These are phyloP conservation scores for Odocoileus virginianus DNA, from an alignment of 2,113 vertebrate species.

Conservation along the genomic window DNA sequence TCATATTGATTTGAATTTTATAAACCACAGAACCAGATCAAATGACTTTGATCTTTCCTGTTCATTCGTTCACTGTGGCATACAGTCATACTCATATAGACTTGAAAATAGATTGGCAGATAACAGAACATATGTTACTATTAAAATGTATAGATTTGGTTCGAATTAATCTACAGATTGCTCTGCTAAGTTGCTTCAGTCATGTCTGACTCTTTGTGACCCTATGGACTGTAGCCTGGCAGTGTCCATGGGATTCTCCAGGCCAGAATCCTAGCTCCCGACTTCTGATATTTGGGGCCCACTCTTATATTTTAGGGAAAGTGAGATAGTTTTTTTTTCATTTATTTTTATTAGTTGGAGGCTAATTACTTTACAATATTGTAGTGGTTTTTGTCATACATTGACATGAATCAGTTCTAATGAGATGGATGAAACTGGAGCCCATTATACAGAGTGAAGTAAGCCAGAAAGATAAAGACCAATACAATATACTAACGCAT, in stretches of 20 bases:
- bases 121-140: background rate
- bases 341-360: too few species aligned
- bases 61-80: background rate
- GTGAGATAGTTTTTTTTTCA: too few species aligned
- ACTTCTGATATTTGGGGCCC: too few species aligned
- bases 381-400: too few species aligned
- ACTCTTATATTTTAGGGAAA: too few species aligned
- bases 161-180: constrained; percentile 23
- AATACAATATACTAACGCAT: too few species aligned
- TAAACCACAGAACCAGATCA: constrained; percentile 54
- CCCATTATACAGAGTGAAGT: too few species aligned
- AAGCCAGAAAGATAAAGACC: too few species aligned
- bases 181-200: background rate
- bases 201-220: background rate
- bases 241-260: background rate
- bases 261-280: background rate
- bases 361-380: too few species aligned
- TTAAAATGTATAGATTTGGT: constrained; percentile 10
- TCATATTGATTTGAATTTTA: constrained; percentile 54
- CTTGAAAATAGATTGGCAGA: constrained; percentile 33
- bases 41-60: constrained; percentile 49
- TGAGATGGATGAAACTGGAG: too few species aligned
- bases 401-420: too few species aligned
- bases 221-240: background rate
- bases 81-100: constrained; percentile 6